phyloP scores from a whole-genome alignment of 1,140 invertebrate species.

The Eubasilissa regina region DNA sequence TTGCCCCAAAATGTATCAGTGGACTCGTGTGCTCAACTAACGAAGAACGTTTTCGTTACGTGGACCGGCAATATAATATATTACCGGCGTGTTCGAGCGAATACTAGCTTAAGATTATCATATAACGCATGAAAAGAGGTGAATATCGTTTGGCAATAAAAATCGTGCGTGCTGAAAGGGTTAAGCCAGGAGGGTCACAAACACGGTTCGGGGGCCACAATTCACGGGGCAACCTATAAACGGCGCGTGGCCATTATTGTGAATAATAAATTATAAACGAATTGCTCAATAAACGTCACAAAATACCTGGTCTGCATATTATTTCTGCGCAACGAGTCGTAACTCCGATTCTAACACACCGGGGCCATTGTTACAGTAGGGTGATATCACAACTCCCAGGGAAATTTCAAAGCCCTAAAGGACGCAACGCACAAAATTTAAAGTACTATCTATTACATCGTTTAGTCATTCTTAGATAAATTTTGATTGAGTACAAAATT shows the following conservation, averaged over 20 bases:
- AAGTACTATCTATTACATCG: background rate
- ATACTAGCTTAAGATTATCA: no score
- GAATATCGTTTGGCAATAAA: background rate
- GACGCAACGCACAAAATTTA: background rate
- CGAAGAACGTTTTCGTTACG: no score
- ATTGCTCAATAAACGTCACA: slow-evolving; percentile 51
- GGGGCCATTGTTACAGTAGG: no score
- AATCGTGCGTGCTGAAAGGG: background rate
- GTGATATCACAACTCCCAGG: no score
- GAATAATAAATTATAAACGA: slow-evolving; percentile 51
- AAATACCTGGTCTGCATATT: slow-evolving; percentile 45
- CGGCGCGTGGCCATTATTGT: slow-evolving; percentile 42
- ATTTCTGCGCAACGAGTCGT: slow-evolving; percentile 27
- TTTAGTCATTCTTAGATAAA: no score
- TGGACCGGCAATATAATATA: no score
- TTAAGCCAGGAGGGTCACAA: background rate
- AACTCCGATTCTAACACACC: slow-evolving; percentile 2
- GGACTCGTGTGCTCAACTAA: no score
- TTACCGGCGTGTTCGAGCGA: no score
- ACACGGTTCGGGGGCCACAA: background rate
- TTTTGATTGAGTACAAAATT: no score
- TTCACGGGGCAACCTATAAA: slow-evolving; percentile 28
- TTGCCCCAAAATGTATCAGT: no score
- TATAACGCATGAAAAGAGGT: no score
- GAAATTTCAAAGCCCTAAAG: background rate